Base-by-base conservation (phyloP, 2,888 invertebrate species). In the Seladonia tumulorum region DNA sequence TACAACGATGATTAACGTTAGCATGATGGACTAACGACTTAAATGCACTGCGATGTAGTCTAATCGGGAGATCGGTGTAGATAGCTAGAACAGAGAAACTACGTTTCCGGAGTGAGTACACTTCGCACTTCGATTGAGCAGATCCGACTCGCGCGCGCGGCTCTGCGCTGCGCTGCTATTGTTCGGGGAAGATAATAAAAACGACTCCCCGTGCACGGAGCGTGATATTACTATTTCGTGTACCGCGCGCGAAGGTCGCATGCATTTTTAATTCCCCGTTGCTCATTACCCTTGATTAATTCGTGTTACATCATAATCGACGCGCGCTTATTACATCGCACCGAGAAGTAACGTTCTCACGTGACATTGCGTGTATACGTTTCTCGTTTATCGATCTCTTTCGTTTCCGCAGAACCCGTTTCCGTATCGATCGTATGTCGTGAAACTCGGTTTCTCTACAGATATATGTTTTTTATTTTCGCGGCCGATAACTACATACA, bases 141-240 rank as follows among this genome's bases (percentile, higher is more conserved):
- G 70, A 87, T 81, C 76, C 2, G 60, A 72, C 22, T 75, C 45
- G 66, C 42, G 18, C 18, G 18, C 74, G 25, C 45, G 22, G 45
- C 39, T 76, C 49, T 35, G 22, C n/a, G 29, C 14, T n/a, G 35
- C 66, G 42, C n/a, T n/a, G 12, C 63, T 76, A 79, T 83, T 81
- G 76, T 87, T 83, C 57, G 14, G 1, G 10, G 47, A 68, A 25
- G 53, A 79, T 81, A 63, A 83, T 83, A 78, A 81, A 79, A 66
- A 39, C 53, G 76, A 86, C 68, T 77, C 74, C 45, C 5, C 70
- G 22, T 39, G 42, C 39, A 60, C 1, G 25, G 49, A 35, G 35
- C 49, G 35, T 76, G 53, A 47, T 78, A 66, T 76, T 29, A 68
- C 63, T 39, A 39, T 81, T 83, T 79, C 74, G 49, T 83, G 49